Evolutionary conservation across 2,113 vertebrate genomes (phyloP), one percentile per base, ranked within the genome.

Genomic region (Delphinapterus leucas): DNA sequence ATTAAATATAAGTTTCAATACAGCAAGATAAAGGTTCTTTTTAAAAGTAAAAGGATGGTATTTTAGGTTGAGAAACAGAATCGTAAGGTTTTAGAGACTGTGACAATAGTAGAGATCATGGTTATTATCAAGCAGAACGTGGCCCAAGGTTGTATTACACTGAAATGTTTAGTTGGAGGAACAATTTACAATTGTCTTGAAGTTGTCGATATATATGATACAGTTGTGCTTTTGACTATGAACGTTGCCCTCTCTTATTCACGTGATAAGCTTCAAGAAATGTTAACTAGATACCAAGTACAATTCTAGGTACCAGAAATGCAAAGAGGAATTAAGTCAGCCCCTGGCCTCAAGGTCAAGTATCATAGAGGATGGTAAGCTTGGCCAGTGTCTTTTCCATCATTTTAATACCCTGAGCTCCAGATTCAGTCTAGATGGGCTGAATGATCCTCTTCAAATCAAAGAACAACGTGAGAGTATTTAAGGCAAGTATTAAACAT

Each of bases 11-110:
- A 49, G 9, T 38, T 60, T 63, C 61, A 53, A 55, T 33, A 15
- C 17, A 23, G 10, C 90, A 53, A 82, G 47, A 74, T 71, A n/a
- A 88, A 65, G 15, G 49, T 77, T 74, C 25, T 93, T 65, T 87
- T 76, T 33, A 55, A 85, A 85, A 67, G 79, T 65, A 47, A 94
- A 91, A 91, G 20, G 61, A 3, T 60, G 33, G n/a, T 44, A 93
- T 70, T 90, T 83, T 60, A 79, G 44, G 25, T 60, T 73, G 80
- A 95, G 58, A 97, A 89, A 83, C 1, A 87, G 79, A 94, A 67
- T n/a, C 5, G 8, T 53, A 17, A 92, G 44, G 17, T 63, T 93
- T 63, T 73, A 92, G 92, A 92, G 88, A 81, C 15, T 13, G 55
- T 63, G 23, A 25, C 3, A 31, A 80, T n/a, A 13, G 87, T 65